Conservation (phyloP, 2,797 vertebrate species). For the Amblyraja radiata region DNA sequence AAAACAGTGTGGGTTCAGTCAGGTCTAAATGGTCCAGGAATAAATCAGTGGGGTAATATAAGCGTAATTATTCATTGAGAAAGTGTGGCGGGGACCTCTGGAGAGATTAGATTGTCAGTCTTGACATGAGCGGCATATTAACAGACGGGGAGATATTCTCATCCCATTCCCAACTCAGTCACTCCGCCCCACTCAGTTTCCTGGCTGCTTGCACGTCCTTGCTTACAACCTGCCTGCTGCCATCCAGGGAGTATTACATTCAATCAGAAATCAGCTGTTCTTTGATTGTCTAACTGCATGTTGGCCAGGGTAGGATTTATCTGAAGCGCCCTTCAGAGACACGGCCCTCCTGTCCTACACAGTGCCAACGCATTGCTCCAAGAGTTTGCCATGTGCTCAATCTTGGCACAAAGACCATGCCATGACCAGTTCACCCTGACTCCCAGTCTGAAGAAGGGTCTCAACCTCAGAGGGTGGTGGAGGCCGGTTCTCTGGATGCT, state of each 20-base stretch:
- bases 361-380: neutral
- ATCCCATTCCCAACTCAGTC: neutral
- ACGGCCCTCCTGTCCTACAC: neutral
- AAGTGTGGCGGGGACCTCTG: slow-evolving; percentile 22
- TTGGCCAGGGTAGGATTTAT: neutral
- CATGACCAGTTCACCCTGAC: no score
- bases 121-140: neutral
- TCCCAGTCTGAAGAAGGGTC: no score
- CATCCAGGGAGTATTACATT: slow-evolving; percentile 3
- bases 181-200: neutral
- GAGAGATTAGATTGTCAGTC: neutral
- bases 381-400: neutral
- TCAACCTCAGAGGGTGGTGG: no score
- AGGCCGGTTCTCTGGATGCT: no score
- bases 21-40: neutral
- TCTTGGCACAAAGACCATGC: neutral
- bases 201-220: neutral
- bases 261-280: slow-evolving; percentile 31
- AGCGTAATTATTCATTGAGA: slow-evolving; percentile 2
- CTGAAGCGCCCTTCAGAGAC: neutral
- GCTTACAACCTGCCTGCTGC: neutral
- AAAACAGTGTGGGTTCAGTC: neutral
- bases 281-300: neutral
- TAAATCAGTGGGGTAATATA: neutral
- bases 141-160: neutral